These are phyloP conservation scores for Drosophila kepulauana DNA, from an alignment of 1,140 invertebrate genomes.

Conservation along the genomic window DNA sequence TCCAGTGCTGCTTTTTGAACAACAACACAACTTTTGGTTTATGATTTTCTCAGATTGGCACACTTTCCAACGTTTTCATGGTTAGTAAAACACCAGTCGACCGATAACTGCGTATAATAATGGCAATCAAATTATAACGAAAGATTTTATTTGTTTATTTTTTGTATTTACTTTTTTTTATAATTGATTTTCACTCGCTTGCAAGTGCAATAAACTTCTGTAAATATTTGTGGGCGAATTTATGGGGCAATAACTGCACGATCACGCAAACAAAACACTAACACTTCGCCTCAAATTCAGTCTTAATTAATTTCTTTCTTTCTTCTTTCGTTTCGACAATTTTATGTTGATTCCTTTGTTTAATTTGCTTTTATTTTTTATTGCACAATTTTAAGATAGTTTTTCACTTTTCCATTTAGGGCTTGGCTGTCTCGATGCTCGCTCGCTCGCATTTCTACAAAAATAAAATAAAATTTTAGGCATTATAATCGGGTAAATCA, in stretches of 20 bases:
- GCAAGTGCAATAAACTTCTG: slow-evolving; percentile 34
- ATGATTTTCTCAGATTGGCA: slow-evolving; percentile 43
- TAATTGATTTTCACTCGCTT: slow-evolving; percentile 70
- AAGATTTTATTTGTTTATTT: slow-evolving; percentile 38
- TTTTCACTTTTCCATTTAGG: slow-evolving; percentile 64
- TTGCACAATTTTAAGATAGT: slow-evolving; percentile 60
- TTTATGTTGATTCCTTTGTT: slow-evolving; percentile 46
- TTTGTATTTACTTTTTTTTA: slow-evolving; percentile 43
- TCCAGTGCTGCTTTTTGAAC: background rate
- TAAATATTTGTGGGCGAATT: slow-evolving; percentile 54
- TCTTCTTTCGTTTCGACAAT: slow-evolving; percentile 10
- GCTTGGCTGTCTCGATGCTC: slow-evolving; percentile 29
- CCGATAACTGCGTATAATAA: slow-evolving; percentile 51
- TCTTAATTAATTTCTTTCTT: slow-evolving; percentile 64
- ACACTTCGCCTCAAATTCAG: slow-evolving; percentile 19
- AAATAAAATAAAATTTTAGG: slow-evolving; percentile 21
- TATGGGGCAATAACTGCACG: slow-evolving; percentile 57
- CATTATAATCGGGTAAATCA: slow-evolving; percentile 21
- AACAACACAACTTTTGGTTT: slow-evolving; percentile 36
- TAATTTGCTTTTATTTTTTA: slow-evolving; percentile 48
- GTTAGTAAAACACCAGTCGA: slow-evolving; percentile 57
- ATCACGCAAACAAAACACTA: slow-evolving; percentile 34
- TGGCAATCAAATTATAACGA: slow-evolving; percentile 52
- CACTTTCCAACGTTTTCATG: slow-evolving; percentile 75
- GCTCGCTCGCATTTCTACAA: slow-evolving; percentile 34